Evolutionary conservation across 2,113 vertebrate genomes (phyloP), one percentile per base, ranked within the genome.

Genomic region (Ailurus styani): DNA sequence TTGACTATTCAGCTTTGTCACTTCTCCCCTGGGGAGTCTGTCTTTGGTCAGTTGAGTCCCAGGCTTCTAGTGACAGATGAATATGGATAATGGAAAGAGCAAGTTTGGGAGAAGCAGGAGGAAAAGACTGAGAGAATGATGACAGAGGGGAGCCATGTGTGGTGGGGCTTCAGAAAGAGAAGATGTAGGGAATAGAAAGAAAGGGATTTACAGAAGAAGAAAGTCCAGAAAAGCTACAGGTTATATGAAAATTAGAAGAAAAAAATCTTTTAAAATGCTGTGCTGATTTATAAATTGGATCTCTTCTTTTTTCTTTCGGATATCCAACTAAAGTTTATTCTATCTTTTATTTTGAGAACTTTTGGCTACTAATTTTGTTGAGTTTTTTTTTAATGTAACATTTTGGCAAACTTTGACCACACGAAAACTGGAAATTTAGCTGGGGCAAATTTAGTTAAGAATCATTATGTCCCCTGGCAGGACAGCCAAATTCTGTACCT

Each of bases 311-410:
- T 93, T 87, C 40, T 79, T 93, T 47, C 47, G 88, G n/a, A 93
- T 91, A 75, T 23, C 31, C 45, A 84, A 90, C 40, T 60, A 40
- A 91, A 96, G 34, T 78, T 72, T 78, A 54, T 40, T 50, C 50
- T 87, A 60, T 52, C 60, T 87, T 66, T 90, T 72, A 73, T 60
- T 94, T 91, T 95, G 73, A 89, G 75, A 89, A 42, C 54, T 77
- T 91, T 93, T 54, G 6, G 18, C 88, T 81, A 70, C 34, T 73
- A 75, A 84, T 34, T 45, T 60, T 62, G 55, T 64, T 89, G 50
- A 40, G 13, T 50, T 66, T 88, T 66, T 88, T 91, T 93, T 84
- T 34, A 83, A 85, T 62, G 42, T 42, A 77, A 95, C 10, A 42
- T 54, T 79, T 85, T 93, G 79, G n/a, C 90, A 94, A 42, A 66